Conservation (phyloP, 1,140 invertebrate genomes). For the Aleiodes sp. region DNA sequence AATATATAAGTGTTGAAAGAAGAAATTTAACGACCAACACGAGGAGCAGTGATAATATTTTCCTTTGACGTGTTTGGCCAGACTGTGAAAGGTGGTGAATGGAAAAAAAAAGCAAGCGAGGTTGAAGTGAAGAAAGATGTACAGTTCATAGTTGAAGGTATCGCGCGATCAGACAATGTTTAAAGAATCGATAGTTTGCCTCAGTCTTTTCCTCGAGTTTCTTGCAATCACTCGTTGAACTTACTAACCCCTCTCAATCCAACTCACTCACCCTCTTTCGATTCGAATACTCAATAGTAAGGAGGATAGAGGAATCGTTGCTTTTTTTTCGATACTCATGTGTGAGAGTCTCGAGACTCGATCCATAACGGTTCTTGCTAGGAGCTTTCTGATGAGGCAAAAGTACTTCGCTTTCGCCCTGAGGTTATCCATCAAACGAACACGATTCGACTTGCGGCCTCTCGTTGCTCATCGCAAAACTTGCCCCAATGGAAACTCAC, state of each 20-base stretch:
- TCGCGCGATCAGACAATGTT: background rate
- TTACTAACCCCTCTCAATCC: background rate
- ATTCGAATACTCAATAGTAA: constrained; percentile 12
- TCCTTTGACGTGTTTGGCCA: constrained; percentile 12
- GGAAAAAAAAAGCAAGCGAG: constrained; percentile 13
- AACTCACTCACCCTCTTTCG: constrained; percentile 29
- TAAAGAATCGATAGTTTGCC: constrained; percentile 35
- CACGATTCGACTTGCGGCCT: constrained; percentile 35
- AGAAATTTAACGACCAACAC: background rate
- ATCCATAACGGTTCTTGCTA: constrained; percentile 35
- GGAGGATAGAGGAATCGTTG: background rate
- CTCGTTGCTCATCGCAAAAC: constrained; percentile 29
- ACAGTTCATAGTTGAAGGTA: background rate
- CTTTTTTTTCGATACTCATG: constrained; percentile 25
- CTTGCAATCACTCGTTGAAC: constrained; percentile 37
- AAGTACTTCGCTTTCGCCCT: constrained; percentile 37
- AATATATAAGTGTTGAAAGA: background rate
- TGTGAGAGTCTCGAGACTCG: constrained; percentile 28
- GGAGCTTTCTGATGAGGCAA: constrained; percentile 33
- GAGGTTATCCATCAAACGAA: constrained; percentile 40
- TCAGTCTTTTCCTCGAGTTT: constrained; percentile 33
- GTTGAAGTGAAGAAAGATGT: constrained; percentile 3
- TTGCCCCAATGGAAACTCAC: constrained; percentile 24
- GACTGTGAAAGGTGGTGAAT: background rate
- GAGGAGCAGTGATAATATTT: constrained; percentile 2